Evolutionary conservation across 2,888 invertebrate species (phyloP).

Genomic region (Heliconius charithonia): DNA sequence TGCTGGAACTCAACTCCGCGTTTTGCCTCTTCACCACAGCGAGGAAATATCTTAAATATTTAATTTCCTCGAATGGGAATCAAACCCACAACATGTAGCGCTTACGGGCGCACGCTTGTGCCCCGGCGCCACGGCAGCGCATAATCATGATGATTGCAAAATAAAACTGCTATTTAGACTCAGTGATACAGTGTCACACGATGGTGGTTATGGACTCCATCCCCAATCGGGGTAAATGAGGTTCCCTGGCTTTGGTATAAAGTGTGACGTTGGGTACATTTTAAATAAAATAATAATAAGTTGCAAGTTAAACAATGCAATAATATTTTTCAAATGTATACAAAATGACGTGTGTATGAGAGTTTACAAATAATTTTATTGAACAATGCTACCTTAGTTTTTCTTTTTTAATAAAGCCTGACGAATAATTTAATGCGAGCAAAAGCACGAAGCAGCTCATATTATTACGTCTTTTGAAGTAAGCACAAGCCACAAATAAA

Average conservation of each 20-base stretch:
- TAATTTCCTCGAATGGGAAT: too few species aligned
- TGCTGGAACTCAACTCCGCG: too few species aligned
- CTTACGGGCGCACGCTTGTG: too few species aligned
- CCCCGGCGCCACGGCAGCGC: too few species aligned
- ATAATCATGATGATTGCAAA: background rate
- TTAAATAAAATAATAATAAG: background rate
- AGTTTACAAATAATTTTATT: conserved; percentile 10
- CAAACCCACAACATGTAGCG: too few species aligned
- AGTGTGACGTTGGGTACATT: background rate
- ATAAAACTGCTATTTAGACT: background rate
- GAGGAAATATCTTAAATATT: too few species aligned
- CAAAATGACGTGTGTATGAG: background rate
- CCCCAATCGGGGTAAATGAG: background rate
- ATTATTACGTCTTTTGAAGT: conserved; percentile 1
- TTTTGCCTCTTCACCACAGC: too few species aligned
- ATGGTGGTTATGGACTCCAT: background rate
- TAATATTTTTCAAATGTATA: background rate
- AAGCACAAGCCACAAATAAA: background rate
- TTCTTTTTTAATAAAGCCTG: conserved; percentile 56
- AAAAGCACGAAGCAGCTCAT: conserved; percentile 57
- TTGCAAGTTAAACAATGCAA: background rate
- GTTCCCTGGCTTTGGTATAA: background rate
- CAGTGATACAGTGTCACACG: background rate
- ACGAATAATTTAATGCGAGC: conserved; percentile 64
- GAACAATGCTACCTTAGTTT: conserved; percentile 32